Evolutionary conservation across 2,797 vertebrate genomes (phyloP), one percentile per base, ranked within the genome.

Genomic region (Manis javanica): DNA sequence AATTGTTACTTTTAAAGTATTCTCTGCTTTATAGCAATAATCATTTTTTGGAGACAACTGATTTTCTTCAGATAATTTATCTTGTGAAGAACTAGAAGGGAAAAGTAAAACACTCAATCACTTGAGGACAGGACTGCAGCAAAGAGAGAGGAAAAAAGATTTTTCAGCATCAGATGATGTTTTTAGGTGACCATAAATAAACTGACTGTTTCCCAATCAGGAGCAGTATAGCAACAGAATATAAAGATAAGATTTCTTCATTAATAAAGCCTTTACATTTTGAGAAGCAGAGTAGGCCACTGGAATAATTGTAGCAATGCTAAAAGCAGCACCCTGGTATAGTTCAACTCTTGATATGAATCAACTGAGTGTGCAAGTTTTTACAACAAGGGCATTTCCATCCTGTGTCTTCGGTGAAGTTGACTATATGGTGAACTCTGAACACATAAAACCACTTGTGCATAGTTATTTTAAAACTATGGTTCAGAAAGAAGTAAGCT

Each of bases 11-110:
- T 92, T 93, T 81, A 29, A 97, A 96, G 91, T 37, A 85, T 87
- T 87, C 68, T 89, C 16, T 89, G 3, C 18, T 63, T 95, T 95
- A 89, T 75, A 88, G 13, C 49, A 96, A 75, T 15, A 85, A 55
- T 7, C 4, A 8, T 49, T 86, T 89, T 82, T 93, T 90, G 46
- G 55, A 87, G 77, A 83, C 83, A 92, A 49, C 95, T 86, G 26
- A 85, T 95, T 97, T 96, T 91, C 87, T 95, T 59, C 24, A 92
- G 87, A 46, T 46, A 86, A 93, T 95, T 97, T 95, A 87, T 94
- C 74, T 94, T 84, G 46, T 82, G 74, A 88, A 89, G 29, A 94
- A 72, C 78, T 91, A 81, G 95, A 95, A 83, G 39, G 68, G n/a
- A n/a, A 95, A 96, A 97, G 90, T 53, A 96, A 92, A 94, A 39